Conservation (phyloP, 2,113 vertebrate species). For the Anoura caudifer region DNA sequence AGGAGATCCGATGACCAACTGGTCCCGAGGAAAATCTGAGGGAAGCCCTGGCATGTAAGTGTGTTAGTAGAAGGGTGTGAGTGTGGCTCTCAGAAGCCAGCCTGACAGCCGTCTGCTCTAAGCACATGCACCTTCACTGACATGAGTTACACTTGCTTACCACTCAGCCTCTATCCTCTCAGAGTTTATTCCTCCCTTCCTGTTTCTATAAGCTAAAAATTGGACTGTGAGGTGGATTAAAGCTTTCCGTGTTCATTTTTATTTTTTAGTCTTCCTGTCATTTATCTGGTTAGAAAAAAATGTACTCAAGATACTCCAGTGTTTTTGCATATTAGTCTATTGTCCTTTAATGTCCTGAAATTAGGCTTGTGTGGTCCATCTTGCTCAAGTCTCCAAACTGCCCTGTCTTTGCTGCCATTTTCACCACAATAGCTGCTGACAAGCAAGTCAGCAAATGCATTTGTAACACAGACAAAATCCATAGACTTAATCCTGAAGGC, state of each 20-base stretch:
- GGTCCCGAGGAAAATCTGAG: not conserved
- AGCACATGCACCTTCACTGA: not conserved
- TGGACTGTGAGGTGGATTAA: slow-evolving; percentile 51
- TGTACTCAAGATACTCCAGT: slow-evolving; percentile 50
- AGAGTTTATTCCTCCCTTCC: not conserved
- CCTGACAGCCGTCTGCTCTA: not conserved
- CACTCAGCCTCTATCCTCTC: not conserved
- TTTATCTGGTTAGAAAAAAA: slow-evolving; percentile 63
- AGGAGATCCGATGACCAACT: not conserved
- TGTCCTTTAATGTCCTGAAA: slow-evolving; percentile 57
- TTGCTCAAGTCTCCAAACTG: slow-evolving; percentile 30
- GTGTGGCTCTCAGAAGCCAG: not conserved
- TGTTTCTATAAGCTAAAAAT: slow-evolving; percentile 42
- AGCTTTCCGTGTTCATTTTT: slow-evolving; percentile 52
- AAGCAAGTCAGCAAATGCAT: not conserved
- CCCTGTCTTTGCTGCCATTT: slow-evolving; percentile 50
- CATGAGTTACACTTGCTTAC: not conserved
- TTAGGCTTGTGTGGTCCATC: slow-evolving; percentile 63
- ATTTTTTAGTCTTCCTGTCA: slow-evolving; percentile 46
- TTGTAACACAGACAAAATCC: slow-evolving; percentile 22
- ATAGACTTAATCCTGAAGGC: not conserved
- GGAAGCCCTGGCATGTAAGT: not conserved
- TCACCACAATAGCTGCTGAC: slow-evolving; percentile 43
- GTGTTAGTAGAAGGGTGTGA: not conserved
- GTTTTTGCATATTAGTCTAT: slow-evolving; percentile 53